Evolutionary conservation across 2,797 vertebrate species (phyloP), one percentile per base, ranked within the genome.

Genomic region (Acrocephalus scirpaceus): DNA sequence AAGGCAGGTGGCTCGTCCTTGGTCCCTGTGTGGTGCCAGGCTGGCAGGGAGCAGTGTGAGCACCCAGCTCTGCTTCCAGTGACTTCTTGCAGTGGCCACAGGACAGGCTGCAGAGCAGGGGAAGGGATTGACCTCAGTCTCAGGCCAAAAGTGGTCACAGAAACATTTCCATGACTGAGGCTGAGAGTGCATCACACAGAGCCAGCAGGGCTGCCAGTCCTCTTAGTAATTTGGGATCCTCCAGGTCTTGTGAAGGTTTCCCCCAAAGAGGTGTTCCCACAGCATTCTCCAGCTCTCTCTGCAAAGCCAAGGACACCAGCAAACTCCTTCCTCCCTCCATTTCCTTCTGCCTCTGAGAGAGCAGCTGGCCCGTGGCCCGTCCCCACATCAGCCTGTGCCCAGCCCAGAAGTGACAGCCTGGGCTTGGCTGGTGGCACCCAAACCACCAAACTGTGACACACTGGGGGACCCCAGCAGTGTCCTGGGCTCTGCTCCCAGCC

Each of bases 391-490:
- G 36, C 58, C 25, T 38, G 36, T 38, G 57, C 57, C 42, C 34
- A 21, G 34, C 21, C 53, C 53, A 75, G 47, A 32, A 50, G 54
- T 16, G 21, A 30, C 23, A 50, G 23, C 6, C 56, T 66, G 34
- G 51, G n/a, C 64, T 73, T 66, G 69, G 30, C 64, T 92, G 61
- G 48, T 13, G 61, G 7, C 73, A 48, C 26, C 34, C 73, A 30
- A 21, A 53, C 23, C 3, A 1, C 61, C 44, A 16, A 26, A 17
- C 10, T 48, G 0, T 23, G 21, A 4, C 1, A 3, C 29, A 20
- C 2, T 40, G 15, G 67, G 51, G 27, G 7, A 15, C 27, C 67
- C 61, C 57, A 91, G 66, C 36, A 42, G 34, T 36, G n/a, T 48
- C 50, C 13, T 27, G 50, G 40, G 22, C 62, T 74, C 69, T 60